Conservation (phyloP, 2,888 invertebrate genomes). For the Campoletis raptor region DNA sequence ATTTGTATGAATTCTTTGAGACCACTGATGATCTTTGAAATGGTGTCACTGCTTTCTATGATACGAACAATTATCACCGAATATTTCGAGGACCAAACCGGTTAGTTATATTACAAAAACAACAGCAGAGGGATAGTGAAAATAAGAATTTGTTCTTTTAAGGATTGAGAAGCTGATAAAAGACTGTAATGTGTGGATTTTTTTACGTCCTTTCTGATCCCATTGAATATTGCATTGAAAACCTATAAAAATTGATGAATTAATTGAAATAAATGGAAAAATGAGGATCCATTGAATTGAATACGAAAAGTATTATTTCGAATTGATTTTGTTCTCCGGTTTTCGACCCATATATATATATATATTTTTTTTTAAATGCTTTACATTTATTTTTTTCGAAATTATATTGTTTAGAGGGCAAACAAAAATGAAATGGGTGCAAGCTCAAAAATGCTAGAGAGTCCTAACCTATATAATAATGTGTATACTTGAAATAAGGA, state of each 20-base stretch:
- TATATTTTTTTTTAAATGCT: not conserved
- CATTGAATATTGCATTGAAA: conserved; percentile 66
- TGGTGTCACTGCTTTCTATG: conserved; percentile 38
- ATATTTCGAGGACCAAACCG: conserved; percentile 35
- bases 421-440: not conserved
- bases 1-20: conserved; percentile 6
- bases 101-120: conserved; percentile 23
- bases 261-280: not conserved
- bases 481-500: conserved; percentile 71
- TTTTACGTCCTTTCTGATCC: conserved; percentile 51
- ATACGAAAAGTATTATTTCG: not conserved
- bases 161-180: not conserved
- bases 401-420: not conserved
- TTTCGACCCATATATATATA: not conserved
- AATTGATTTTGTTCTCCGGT: not conserved
- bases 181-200: not conserved
- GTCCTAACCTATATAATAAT: conserved; percentile 20
- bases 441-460: not conserved
- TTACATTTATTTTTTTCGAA: not conserved
- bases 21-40: conserved; percentile 7
- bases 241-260: not conserved
- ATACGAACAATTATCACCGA: conserved; percentile 41
- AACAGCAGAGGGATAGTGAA: conserved; percentile 9
- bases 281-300: not conserved
- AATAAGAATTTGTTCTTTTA: conserved; percentile 7